Evolutionary conservation across 2,797 vertebrate species (phyloP), one percentile per base, ranked within the genome.

Genomic region (Acrossocheilus wenchowensis): DNA sequence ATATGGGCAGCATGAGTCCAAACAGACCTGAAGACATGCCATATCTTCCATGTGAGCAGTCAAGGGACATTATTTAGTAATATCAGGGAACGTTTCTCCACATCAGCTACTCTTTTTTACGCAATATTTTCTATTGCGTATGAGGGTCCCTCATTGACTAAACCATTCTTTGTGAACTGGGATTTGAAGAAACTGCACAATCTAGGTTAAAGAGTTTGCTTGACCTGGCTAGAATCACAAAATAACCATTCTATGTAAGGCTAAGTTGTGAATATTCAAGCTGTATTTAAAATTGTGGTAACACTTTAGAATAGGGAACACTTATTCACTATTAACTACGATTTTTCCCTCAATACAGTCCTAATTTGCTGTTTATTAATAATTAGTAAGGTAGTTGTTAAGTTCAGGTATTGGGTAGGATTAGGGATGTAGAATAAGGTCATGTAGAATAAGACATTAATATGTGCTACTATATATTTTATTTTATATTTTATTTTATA

Each of bases 21-120:
- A 83, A 57, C 39, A 79, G 66, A 72, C 10, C 41, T 71, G 75
- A 85, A 71, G 12, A 36, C n/a, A 50, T 62, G 41, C 68, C 41
- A 73, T 43, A 64, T 57, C 69, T 71, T 52, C 43, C 78, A 74
- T 66, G 6, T 41, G 54, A 81, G 69, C 43, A 34, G 50, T 43
- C 83, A 23, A 60, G 83, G 75, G 74, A 85, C 77, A 52, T 78
- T 54, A 69, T 78, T 57, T 41, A 19, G 83, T 84, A 50, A 78
- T 43, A 54, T 75, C 54, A 43, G 72, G 34, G 30, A 77, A 39
- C 48, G n/a, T 69, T 54, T 50, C 34, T 69, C 66, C 80, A 52
- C 21, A 81, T 81, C 43, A n/a, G 64, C 45, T 36, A 81, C 45
- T 68, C 43, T 41, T 23, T 75, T 36, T 68, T 68, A 68, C 21